A percentile compares a stretch with the other conserved stretches of the same genome.
Evolutionary conservation across 2,797 vertebrate genomes (phyloP).

Genomic region (Cercopithecus hamlyni): DNA sequence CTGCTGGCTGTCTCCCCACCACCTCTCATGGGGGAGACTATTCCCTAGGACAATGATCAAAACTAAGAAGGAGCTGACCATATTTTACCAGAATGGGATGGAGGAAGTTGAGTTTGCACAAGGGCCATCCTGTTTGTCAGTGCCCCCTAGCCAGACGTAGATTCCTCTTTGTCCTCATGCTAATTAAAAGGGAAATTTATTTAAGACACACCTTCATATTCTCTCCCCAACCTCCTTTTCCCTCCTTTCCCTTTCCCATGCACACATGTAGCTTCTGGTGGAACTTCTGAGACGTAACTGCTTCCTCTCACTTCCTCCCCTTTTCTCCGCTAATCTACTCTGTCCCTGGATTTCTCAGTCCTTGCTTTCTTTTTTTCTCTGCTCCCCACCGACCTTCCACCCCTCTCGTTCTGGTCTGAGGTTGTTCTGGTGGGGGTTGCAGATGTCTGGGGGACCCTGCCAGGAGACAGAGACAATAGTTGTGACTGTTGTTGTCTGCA

Average conservation of each 20-base stretch:
- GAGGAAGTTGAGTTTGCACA: background rate
- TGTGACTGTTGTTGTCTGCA: background rate
- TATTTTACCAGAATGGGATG: background rate
- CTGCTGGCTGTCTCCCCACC: background rate
- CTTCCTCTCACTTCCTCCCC: background rate
- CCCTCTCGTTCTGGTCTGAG: background rate
- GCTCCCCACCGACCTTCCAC: accelerated
- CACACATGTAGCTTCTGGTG: background rate
- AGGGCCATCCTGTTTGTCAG: background rate
- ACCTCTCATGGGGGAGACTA: background rate
- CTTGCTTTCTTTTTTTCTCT: background rate
- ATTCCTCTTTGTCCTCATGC: background rate
- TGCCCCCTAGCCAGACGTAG: background rate
- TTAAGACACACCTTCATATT: background rate
- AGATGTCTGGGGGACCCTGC: background rate
- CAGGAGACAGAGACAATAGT: background rate
- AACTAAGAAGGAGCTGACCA: background rate
- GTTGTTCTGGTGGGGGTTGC: background rate
- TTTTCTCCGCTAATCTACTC: background rate
- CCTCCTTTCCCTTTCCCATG: background rate
- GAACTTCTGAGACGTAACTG: background rate
- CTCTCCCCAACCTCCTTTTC: background rate
- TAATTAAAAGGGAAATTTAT: background rate
- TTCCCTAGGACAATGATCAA: background rate
- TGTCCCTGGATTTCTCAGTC: background rate